Base-by-base conservation (phyloP, 2,113 vertebrate genomes). In the Micronycteris hirsuta region DNA sequence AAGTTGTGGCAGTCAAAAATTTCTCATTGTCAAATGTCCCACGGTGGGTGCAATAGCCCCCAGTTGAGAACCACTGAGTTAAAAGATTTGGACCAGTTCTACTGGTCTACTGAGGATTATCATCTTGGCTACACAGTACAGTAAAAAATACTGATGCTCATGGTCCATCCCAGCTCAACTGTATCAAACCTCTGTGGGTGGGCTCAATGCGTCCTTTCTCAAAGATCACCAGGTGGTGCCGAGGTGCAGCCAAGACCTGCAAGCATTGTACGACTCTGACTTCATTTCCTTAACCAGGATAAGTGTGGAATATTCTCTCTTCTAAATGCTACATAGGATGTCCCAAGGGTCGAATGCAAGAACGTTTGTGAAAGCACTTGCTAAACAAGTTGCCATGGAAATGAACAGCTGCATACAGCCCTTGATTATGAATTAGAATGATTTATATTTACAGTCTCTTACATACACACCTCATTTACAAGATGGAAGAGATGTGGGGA, bases 341-440 rank as follows among this genome's bases (percentile, higher is more conserved):
- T 33, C 26, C 26, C 58, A 73, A 81, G 65, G 70, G 49, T 20
- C 3, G 17, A 47, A 67, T 36, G 49, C 85, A 33, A 73, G 45
- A 45, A 38, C 1, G 5, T 36, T 54, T 89, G 41, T 84, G 58
- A 88, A 94, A 77, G 24, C 24, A 68, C 26, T 45, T 95, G 41
- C 45, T 77, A 22, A 76, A 76, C 45, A 88, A 86, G 74, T 86
- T 95, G 78, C 43, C 41, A 80, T 89, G 63, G 83, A 96, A 94
- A 96, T 58, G 26, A 87, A 94, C 96, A 88, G 41, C 61, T 78
- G 33, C 58, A 78, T 68, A 22, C 43, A 86, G 78, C 24, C 73
- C 28, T 93, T 82, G 58, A 38, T 93, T 82, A 82, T 93, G 80
- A 96, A 89, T 86, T 63, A 80, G 24, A 43, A 80, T 92, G 52